These are phyloP conservation scores for Equus przewalskii DNA, from an alignment of 2,113 vertebrate species.

Conservation along the genomic window DNA sequence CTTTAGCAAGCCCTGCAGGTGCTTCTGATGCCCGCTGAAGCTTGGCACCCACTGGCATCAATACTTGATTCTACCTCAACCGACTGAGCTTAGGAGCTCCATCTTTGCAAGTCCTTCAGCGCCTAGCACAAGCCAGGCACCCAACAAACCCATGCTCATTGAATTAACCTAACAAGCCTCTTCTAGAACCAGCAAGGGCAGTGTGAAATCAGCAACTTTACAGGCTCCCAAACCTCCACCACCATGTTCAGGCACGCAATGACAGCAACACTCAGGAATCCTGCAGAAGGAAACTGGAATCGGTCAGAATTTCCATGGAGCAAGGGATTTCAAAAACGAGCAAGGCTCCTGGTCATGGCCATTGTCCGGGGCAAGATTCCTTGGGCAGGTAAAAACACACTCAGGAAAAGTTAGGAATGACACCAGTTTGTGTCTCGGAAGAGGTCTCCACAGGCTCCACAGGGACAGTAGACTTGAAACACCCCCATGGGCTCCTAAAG, in stretches of 20 bases:
- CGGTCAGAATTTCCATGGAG: background rate
- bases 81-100: background rate
- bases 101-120: background rate
- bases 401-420: background rate
- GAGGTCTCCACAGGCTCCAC: rapidly evolving
- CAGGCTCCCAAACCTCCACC: background rate
- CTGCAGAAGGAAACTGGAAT: background rate
- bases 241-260: rapidly evolving
- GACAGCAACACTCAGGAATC: background rate
- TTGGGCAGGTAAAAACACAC: too few species aligned
- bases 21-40: rapidly evolving
- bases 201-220: background rate
- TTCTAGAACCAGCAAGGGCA: background rate
- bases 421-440: background rate
- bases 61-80: rapidly evolving
- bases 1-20: background rate
- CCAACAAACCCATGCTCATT: background rate
- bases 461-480: too few species aligned
- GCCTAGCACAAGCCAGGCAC: background rate
- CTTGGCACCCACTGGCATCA: rapidly evolving
- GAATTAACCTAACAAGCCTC: background rate
- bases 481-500: background rate
- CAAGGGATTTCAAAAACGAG: background rate
- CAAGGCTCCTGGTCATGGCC: rapidly evolving
- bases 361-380: background rate